These are phyloP conservation scores for Gallinago undulata DNA, from an alignment of 2,113 vertebrate genomes.

Conservation along the genomic window DNA sequence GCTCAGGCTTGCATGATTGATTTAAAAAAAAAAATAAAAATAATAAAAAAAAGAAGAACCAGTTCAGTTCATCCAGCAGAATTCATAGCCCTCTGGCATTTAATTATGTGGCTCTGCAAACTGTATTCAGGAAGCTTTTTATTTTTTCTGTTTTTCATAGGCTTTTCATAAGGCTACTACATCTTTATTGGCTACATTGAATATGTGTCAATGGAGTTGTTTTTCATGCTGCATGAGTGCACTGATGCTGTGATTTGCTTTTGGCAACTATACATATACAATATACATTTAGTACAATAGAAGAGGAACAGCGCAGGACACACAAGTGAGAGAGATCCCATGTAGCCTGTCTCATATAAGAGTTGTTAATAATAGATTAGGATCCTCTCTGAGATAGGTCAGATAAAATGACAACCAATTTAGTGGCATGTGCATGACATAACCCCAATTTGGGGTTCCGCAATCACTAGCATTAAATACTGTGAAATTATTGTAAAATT, in stretches of 20 bases:
- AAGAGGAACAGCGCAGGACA: background rate
- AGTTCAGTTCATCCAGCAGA: slow-evolving; percentile 63
- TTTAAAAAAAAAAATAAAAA: background rate
- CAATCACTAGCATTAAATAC: background rate
- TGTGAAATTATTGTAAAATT: background rate
- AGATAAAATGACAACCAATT: background rate
- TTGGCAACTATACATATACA: background rate
- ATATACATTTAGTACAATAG: background rate
- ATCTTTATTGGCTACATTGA: slow-evolving; percentile 73
- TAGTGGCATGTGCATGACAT: background rate
- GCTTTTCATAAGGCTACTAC: slow-evolving; percentile 37
- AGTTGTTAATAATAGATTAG: background rate
- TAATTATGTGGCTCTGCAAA: slow-evolving; percentile 77
- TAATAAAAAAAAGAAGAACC: background rate
- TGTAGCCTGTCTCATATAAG: background rate
- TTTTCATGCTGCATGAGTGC: slow-evolving; percentile 49
- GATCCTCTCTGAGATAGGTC: background rate
- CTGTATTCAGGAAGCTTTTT: slow-evolving; percentile 63
- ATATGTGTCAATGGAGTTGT: slow-evolving; percentile 71
- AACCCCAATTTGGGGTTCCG: background rate
- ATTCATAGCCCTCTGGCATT: slow-evolving; percentile 71
- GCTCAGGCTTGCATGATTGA: slow-evolving; percentile 33
- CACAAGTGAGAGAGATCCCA: background rate
- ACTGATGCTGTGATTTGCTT: background rate
- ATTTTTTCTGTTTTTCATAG: background rate